These are phyloP conservation scores for Polydrusus cervinus DNA, from an alignment of 2,888 invertebrate genomes.

Conservation along the genomic window DNA sequence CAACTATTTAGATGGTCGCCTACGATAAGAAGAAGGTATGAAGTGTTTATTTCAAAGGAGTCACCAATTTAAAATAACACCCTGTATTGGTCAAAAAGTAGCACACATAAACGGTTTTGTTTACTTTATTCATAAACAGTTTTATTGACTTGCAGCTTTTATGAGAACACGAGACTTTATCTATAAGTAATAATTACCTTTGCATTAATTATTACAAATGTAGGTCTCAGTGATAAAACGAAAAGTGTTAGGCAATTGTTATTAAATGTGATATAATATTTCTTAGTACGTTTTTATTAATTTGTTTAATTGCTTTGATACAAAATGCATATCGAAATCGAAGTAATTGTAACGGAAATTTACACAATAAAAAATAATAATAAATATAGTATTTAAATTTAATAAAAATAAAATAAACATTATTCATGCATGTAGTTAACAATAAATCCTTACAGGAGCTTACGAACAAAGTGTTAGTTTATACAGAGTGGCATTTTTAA, in stretches of 20 bases:
- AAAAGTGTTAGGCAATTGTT: slow-evolving; percentile 15
- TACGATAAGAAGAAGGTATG: too few relatives aligned
- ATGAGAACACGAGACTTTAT: slow-evolving; percentile 9
- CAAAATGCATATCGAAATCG: not conserved
- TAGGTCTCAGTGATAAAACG: slow-evolving; percentile 14
- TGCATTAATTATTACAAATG: slow-evolving; percentile 18
- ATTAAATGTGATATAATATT: slow-evolving; percentile 14
- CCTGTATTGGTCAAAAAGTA: slow-evolving; percentile 14
- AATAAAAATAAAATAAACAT: too few relatives aligned
- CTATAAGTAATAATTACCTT: slow-evolving; percentile 1
- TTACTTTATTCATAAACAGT: not conserved
- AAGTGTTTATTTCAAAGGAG: too few relatives aligned
- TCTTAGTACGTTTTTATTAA: not conserved
- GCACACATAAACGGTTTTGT: not conserved
- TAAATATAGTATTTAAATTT: too few relatives aligned
- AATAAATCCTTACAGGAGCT: too few relatives aligned
- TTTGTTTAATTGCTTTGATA: not conserved
- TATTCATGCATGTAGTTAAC: too few relatives aligned
- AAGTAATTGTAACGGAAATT: not conserved
- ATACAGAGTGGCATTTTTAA: too few relatives aligned
- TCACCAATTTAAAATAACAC: not conserved
- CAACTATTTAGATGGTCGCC: too few relatives aligned
- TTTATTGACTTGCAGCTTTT: slow-evolving; percentile 11
- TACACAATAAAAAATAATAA: too few relatives aligned
- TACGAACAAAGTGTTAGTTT: too few relatives aligned